Conservation (phyloP, 2,797 vertebrate genomes). For the Alca torda region DNA sequence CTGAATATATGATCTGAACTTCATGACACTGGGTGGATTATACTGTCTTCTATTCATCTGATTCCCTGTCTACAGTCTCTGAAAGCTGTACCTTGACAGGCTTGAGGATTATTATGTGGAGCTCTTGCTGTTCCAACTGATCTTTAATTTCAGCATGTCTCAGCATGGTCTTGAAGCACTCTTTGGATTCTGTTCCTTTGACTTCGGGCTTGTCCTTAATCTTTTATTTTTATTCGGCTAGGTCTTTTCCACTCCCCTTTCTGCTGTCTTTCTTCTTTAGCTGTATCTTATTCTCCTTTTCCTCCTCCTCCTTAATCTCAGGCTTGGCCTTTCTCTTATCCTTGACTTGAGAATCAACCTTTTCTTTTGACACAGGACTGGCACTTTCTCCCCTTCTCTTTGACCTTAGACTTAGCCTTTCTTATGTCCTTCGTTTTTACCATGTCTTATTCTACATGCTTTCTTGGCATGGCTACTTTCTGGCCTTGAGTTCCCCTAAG, state of each 20-base stretch:
- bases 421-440: background rate
- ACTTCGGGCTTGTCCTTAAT: background rate
- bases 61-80: background rate
- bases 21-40: background rate
- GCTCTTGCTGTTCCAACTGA: conserved; percentile 26
- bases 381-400: background rate
- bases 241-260: background rate
- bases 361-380: conserved; percentile 18
- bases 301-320: conserved; percentile 51
- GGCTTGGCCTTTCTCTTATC: conserved; percentile 25
- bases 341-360: background rate
- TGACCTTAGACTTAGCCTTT: conserved; percentile 52
- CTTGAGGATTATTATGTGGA: background rate
- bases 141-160: conserved; percentile 27
- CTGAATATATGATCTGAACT: conserved; percentile 20
- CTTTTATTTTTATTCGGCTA: background rate
- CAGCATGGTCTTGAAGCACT: conserved; percentile 18
- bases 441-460: background rate
- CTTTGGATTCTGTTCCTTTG: conserved; percentile 7
- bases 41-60: conserved; percentile 17
- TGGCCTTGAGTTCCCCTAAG: background rate
- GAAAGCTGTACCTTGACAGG: background rate
- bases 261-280: background rate
- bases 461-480: background rate
- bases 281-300: background rate